Evolutionary conservation across 2,888 invertebrate species (phyloP), one percentile per base, ranked within the genome.

Genomic region (Drosophila mettleri): DNA sequence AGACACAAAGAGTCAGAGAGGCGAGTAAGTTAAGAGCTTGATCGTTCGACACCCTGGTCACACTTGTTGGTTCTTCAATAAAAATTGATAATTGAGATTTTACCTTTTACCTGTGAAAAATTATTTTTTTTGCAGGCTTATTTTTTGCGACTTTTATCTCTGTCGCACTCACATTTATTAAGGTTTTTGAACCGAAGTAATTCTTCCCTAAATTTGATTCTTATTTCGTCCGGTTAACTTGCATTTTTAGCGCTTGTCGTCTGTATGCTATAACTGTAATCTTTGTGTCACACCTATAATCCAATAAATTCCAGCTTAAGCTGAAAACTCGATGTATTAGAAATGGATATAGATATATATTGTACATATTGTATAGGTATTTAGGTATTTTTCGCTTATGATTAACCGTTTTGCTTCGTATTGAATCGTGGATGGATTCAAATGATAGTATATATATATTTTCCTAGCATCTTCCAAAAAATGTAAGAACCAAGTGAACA

Each of bases 131-230:
- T 78, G 57, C 38, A 41, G 62, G 55, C 38, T 72, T 67, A 55
- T 70, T 31, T 55, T 62, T 69, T 70, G 53, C 8, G 29, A 38
- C 12, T 52, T 70, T 75, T 41, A 54, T 69, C 69, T 71, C 63
- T 60, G 31, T 57, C 66, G 69, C 64, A 67, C 65, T 67, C 64
- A 65, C 58, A 77, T 72, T 68, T 64, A 22, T 24, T 51, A 77
- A 66, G 84, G 81, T 84, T 73, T 80, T 83, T 86, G 81, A 86
- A 88, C 86, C 55, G 72, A n/a, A 14, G n/a, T n/a, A n/a, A n/a
- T n/a, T n/a, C n/a, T n/a, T n/a, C n/a, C n/a, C n/a, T n/a, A n/a
- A n/a, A 43, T 34, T 48, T 31, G 14, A 63, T 69, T 61, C 59
- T 39, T 20, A 8, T 16, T 16, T 33, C 9, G 63, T 63, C 52